Evolutionary conservation across 2,797 vertebrate genomes (phyloP).

Genomic region (Cichlasoma orientale): DNA sequence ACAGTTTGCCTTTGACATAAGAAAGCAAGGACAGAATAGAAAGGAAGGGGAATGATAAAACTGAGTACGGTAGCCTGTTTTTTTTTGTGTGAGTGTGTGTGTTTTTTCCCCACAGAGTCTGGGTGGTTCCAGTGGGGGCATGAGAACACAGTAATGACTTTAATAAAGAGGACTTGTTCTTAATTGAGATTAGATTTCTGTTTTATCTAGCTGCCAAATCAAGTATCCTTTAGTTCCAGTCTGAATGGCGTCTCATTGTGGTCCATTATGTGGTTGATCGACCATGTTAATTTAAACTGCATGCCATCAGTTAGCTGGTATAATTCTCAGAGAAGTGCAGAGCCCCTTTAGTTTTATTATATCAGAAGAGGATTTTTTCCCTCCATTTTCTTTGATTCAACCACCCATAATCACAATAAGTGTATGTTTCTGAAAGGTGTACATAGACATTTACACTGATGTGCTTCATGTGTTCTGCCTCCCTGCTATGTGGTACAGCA

Average conservation of each 20-base stretch:
- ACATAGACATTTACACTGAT: neutral
- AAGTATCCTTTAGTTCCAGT: slow-evolving; percentile 77
- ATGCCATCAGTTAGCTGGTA: slow-evolving; percentile 70
- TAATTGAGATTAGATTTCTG: slow-evolving; percentile 81
- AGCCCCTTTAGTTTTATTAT: slow-evolving; percentile 39
- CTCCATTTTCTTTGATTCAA: neutral
- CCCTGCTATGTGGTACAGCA: neutral
- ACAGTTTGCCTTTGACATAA: slow-evolving; percentile 4
- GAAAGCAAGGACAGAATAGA: neutral
- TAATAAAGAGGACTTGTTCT: slow-evolving; percentile 69
- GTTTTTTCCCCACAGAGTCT: slow-evolving; percentile 1
- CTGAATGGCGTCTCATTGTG: slow-evolving; percentile 73
- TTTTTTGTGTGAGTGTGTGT: neutral
- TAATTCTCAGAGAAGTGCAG: slow-evolving; percentile 58
- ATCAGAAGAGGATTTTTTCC: slow-evolving; percentile 2
- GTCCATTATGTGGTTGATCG: slow-evolving; percentile 76
- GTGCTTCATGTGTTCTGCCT: neutral
- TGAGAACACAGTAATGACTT: slow-evolving; percentile 51
- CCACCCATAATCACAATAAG: neutral
- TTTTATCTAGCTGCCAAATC: slow-evolving; percentile 78
- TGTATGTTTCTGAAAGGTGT: neutral
- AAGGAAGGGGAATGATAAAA: slow-evolving; percentile 11
- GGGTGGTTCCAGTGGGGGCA: slow-evolving; percentile 27
- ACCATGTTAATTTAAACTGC: slow-evolving; percentile 78
- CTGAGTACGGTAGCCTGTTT: neutral